Conservation (phyloP, 2,888 invertebrate genomes). For the Emmelina monodactyla region DNA sequence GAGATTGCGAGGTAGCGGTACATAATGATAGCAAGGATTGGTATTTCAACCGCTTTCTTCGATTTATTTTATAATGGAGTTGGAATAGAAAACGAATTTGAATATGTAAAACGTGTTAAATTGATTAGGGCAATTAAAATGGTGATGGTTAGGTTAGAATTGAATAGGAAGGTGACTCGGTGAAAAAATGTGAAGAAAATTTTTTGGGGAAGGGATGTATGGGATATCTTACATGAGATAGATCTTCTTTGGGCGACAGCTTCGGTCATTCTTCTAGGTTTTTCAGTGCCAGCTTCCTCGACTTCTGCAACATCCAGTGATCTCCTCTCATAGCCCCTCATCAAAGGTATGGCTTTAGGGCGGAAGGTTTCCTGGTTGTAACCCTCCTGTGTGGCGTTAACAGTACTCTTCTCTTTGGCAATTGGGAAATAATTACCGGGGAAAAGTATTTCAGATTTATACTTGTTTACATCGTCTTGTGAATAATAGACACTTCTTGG, state of each 20-base stretch:
- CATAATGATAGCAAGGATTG: conserved; percentile 16
- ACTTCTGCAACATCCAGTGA: conserved; percentile 32
- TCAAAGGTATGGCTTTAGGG: conserved; percentile 45
- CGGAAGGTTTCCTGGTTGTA: conserved; percentile 28
- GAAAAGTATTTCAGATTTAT: conserved; percentile 47
- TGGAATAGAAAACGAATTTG: too few relatives aligned
- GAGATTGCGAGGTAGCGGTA: conserved; percentile 21
- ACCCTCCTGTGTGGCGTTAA: conserved; percentile 21
- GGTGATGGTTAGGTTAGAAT: too few relatives aligned
- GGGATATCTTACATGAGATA: conserved; percentile 40
- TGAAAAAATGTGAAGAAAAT: neutral
- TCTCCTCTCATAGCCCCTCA: conserved; percentile 37
- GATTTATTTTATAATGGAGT: too few relatives aligned
- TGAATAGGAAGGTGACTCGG: neutral
- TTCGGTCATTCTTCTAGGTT: conserved; percentile 35
- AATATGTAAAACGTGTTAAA: too few relatives aligned
- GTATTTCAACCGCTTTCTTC: neutral
- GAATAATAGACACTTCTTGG: conserved; percentile 39
- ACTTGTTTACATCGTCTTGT: conserved; percentile 28
- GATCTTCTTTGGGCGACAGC: conserved; percentile 43
- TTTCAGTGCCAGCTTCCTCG: conserved; percentile 37
- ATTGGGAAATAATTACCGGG: conserved; percentile 58
- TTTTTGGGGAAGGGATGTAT: too few relatives aligned
- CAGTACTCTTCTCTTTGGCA: conserved; percentile 53
- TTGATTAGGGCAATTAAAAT: too few relatives aligned